Evolutionary conservation across 2,113 vertebrate genomes (phyloP), one percentile per base, ranked within the genome.

Genomic region (Sigmodon hispidus): DNA sequence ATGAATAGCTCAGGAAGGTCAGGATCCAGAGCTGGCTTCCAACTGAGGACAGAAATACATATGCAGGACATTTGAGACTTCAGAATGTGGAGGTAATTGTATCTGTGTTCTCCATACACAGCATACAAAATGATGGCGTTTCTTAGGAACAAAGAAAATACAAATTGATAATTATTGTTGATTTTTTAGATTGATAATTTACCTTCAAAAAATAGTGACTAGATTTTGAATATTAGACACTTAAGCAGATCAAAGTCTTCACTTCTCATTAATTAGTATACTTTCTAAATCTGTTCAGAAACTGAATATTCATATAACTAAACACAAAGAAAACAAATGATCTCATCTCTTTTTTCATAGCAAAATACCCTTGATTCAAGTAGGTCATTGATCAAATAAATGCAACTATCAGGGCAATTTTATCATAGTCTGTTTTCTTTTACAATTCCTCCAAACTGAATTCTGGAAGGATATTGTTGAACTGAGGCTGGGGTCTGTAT

Each of bases 271-370:
- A 24, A 9, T 77, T 11, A 11, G 0, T 45, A 0, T 65, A 16
- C 70, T 94, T 95, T 89, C 61, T 87, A 90, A 75, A 90, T 96
- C 70, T 63, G 7, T 80, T 88, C 26, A 93, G 83, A 97, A 94
- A 19, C 1, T 16, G 34, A 85, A 95, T 75, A 45, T 4, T 79
- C 76, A 93, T 19, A 61, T 36, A 55, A 87, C 10, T 15, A 26
- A 87, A 70, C 29, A 83, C 4, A 70, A 52, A 79, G 69, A 45
- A 77, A 61, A 84, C 34, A 83, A 91, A 69, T 45, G 8, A 3
- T 24, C 29, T 84, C 17, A 31, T 43, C 15, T 11, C n/a, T 1
- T 59, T 81, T 65, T 81, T 81, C 19, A 52, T 52, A 52, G 48
- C 2, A 17, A 79, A 31, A 36, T 52, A 48, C 48, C 50, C 48